Base-by-base conservation (phyloP, 1,140 invertebrate genomes). In the Drosophila pandora region DNA sequence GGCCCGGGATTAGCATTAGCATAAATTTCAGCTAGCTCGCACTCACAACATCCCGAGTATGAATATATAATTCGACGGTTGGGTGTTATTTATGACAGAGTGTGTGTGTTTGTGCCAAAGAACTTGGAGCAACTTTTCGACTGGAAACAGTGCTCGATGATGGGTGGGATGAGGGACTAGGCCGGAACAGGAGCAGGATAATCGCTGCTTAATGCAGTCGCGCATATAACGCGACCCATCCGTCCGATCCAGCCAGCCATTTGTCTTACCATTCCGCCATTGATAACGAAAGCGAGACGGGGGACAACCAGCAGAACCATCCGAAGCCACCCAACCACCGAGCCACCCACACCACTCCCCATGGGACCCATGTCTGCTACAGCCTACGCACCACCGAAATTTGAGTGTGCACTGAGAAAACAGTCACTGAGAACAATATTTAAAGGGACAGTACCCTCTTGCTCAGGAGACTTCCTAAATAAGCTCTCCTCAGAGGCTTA, bases 151-250 rank as follows among this genome's bases (percentile, higher is more conserved):
- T 2, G 10, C 3, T 23, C 22, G 12, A 0, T 2, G 21, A 8
- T 3, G n/a, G 3, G 25, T 21, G 7, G 0, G 3, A 12, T 2
- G 12, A 9, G 32, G 25, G 25, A 21, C 22, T 47, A 39, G 69
- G 34, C 69, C 64, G 59, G 58, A 72, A 58, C 63, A 52, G 68
- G 70, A 56, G 49, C 81, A 76, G 76, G 81, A 84, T 84, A 84
- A 84, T 85, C 81, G 82, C 77, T 85, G 81, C 81, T 84, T 84
- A 84, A 84, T 84, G 81, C 81, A 84, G 68, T 84, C 81, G 82
- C 63, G 74, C 79, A 79, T 69, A 70, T 65, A 81, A 81, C 73
- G 49, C 81, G 62, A 48, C 63, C 67, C 67, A 69, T 69, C 67
- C 72, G 71, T 74, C 62, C 43, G 47, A 43, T 67, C 71, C 55